Evolutionary conservation across 2,888 invertebrate species (phyloP), one percentile per base, ranked within the genome.

Genomic region (Lithosia quadra): DNA sequence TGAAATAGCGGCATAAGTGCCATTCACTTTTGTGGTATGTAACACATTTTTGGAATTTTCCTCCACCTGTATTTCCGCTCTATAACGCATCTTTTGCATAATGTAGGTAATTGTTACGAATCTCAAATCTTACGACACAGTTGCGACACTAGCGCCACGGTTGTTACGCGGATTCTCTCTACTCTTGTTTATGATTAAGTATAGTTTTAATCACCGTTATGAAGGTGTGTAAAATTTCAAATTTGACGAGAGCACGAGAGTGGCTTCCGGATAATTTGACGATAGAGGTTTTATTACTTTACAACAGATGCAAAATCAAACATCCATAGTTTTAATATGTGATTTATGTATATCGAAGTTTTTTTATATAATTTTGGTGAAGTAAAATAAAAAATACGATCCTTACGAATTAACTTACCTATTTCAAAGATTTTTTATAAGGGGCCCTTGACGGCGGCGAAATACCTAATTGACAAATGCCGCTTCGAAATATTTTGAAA

Each of bases 11-110:
- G 55, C 63, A 22, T 34, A 34, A 28, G 10, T 63, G 18, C 63
- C 63, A 55, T 63, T 63, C 63, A 63, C 63, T 63, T 63, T 63
- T 53, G 63, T 56, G 21, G 60, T 69, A 67, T 67, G 33, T 24
- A 33, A 70, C 63, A 34, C 63, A 34, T 66, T 73, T 79, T 75
- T 65, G 73, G 74, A 71, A 76, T 73, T 79, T 81, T 73, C 78
- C 67, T 61, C 61, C 69, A 65, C 69, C 67, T 70, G 53, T 70
- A 78, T 81, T 82, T 81, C 76, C 71, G 80, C 80, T 81, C 80
- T 73, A 72, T 72, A 81, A 72, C 77, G 63, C 75, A 68, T 78
- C 66, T 72, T 65, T 76, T 78, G 71, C 77, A 79, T 76, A 79
- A 76, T 72, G 62, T 69, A 68, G 60, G 62, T 73, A 72, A 79